Evolutionary conservation across 2,113 vertebrate species (phyloP).

Genomic region (Atractosteus spatula): DNA sequence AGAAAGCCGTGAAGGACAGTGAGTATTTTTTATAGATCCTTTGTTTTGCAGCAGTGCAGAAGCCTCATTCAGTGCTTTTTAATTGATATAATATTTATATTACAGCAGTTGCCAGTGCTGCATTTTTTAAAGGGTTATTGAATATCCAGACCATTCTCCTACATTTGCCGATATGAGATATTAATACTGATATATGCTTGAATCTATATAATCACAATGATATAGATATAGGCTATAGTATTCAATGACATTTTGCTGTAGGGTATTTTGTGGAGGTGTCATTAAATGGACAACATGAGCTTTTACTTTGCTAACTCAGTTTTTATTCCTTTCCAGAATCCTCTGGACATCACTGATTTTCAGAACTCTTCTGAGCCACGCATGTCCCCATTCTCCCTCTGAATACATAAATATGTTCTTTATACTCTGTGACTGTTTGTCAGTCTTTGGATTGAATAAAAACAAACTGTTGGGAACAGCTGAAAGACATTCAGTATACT

Average conservation of each 20-base stretch:
- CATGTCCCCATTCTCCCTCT: slow-evolving; percentile 32
- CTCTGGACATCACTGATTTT: slow-evolving; percentile 49
- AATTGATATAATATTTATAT: not conserved
- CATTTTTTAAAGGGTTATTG: too few relatives aligned
- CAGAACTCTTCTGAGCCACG: slow-evolving; percentile 21
- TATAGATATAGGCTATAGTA: too few relatives aligned
- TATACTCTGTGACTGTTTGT: slow-evolving; percentile 33
- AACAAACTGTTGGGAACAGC: slow-evolving; percentile 30
- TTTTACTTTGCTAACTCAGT: not conserved
- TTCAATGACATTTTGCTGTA: too few relatives aligned
- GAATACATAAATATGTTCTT: slow-evolving; percentile 38
- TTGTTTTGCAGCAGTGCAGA: not conserved
- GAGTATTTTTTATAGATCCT: slow-evolving; percentile 38
- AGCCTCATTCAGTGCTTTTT: not conserved
- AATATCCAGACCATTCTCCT: not conserved
- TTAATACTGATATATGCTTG: not conserved
- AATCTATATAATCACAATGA: not conserved
- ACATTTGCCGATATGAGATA: not conserved
- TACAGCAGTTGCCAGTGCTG: too few relatives aligned
- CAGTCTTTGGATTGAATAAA: slow-evolving; percentile 65
- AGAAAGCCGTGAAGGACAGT: slow-evolving; percentile 63
- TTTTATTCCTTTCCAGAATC: slow-evolving; percentile 40
- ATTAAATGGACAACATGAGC: too few relatives aligned
- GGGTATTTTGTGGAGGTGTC: too few relatives aligned
- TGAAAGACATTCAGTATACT: slow-evolving; percentile 6